phyloP scores from a whole-genome alignment of 2,113 vertebrate genomes.

The Chaetodon trifascialis region DNA sequence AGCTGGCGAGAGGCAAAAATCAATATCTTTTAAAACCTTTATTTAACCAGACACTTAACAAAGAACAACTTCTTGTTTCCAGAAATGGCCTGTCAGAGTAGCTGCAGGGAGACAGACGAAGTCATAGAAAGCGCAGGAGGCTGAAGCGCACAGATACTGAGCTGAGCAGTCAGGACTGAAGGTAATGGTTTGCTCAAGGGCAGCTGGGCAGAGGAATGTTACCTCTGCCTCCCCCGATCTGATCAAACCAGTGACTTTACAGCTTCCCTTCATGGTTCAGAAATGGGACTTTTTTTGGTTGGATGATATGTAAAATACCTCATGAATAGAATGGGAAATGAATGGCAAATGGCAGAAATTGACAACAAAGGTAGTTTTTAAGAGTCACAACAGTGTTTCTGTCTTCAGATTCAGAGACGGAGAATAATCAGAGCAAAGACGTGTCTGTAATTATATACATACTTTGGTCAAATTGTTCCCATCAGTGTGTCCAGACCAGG shows the following conservation, averaged over 20 bases:
- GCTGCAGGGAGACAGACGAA: constrained; percentile 23
- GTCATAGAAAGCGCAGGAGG: constrained; percentile 29
- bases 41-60: constrained; percentile 17
- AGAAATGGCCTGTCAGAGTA: constrained; percentile 8
- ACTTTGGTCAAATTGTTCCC: too few relatives aligned
- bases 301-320: too few relatives aligned
- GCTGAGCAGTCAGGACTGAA: not conserved
- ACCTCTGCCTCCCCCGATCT: not conserved
- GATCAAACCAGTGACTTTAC: not conserved
- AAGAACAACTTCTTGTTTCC: constrained; percentile 35
- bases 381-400: too few relatives aligned
- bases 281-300: not conserved
- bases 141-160: not conserved
- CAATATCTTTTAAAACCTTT: constrained; percentile 5
- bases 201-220: constrained; percentile 13
- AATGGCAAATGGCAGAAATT: too few relatives aligned
- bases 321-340: too few relatives aligned
- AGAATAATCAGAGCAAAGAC: too few relatives aligned
- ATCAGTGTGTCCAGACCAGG: too few relatives aligned
- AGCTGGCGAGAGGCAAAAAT: constrained; percentile 12
- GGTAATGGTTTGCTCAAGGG: constrained; percentile 50
- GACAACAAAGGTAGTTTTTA: too few relatives aligned
- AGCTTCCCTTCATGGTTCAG: not conserved
- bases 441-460: too few relatives aligned
- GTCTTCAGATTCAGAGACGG: too few relatives aligned